Base-by-base conservation (phyloP, 2,888 invertebrate genomes). In the Sclerodermus sp. region DNA sequence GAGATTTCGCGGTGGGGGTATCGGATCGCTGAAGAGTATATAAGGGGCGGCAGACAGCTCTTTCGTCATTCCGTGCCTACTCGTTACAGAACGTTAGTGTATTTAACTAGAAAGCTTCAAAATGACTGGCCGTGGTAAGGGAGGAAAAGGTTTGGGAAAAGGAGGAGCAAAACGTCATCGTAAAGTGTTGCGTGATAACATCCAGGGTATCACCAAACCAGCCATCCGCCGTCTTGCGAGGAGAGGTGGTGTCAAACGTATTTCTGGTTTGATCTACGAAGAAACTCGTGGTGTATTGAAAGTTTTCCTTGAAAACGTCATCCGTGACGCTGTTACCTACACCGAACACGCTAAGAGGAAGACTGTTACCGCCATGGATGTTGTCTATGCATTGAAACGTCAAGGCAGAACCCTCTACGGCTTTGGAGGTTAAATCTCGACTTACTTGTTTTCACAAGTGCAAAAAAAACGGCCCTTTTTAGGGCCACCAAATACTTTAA, bases 261-360 rank as follows among this genome's bases (percentile, higher is more conserved):
- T 89, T 49, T 87, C 87, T 5, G 88, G 88, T 0, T 76, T 89
- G 42, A 88, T 90, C 53, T 90, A 89, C 75, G 89, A 90, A 73
- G 89, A 89, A 75, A 88, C 87, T 5, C 82, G 89, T 32, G 88
- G 88, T 31, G 88, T 89, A 0, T 71, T 89, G 30, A 89, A 90
- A 67, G 86, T 89, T 1, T 92, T 92, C 74, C 81, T 92, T 53
- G 90, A 90, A 76, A 89, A 89, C 73, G 89, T 90, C 0, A 89
- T 91, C 66, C 82, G 88, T 37, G 90, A 90, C 73, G 89, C 90
- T 31, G 90, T 90, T 45, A 90, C 89, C 13, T 90, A 90, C 77
- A 91, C 90, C 1, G 90, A 91, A 73, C 90, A 91, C 71, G 91
- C 90, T 43, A 91, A 91, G 79, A 82, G 91, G 64, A 92, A 92